Evolutionary conservation across 2,888 invertebrate species (phyloP), one percentile per base, ranked within the genome.

Genomic region (Meta bourneti): DNA sequence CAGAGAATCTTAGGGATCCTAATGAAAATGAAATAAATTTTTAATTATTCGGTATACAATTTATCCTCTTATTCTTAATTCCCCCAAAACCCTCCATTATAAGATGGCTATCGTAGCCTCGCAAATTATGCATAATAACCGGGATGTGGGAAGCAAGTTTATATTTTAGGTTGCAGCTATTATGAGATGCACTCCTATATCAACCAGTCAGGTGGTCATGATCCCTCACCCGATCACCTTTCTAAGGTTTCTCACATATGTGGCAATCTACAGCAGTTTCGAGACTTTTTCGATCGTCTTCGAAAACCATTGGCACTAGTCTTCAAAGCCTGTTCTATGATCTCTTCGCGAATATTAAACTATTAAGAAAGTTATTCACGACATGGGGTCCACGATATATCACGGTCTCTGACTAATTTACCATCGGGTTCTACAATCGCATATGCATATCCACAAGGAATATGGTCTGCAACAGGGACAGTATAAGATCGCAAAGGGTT

Each of bases 21-120:
- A 61, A 9, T 6, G 83, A 72, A 72, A 83, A 71, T 5, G 83
- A 83, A 72, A 83, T 71, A 11, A 49, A 82, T 9, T 83, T 83
- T 51, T 83, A 11, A 72, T 49, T 83, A 7, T 83, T 16, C n/a
- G 72, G 51, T 0, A 83, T 83, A 1, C 48, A 7, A 20, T 13
- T 54, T 0, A 84, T 74, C 0, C 34, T 52, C 20, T 52, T 19
- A 16, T 52, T 8, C 8, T 83, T n/a, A 20, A n/a, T 19, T 9
- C 13, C 6, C 1, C 83, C 72, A 4, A 83, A 49, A 7, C 51
- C 83, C 51, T 72, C 51, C n/a, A 83, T 72, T 48, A 83, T 71
- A n/a, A 82, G 6, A n/a, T 71, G 82, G 6, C 48, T 34, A n/a
- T 82, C 82, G 51, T 82, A 82, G 11, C 19, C n/a, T 0, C 8